Percentiles rank a stretch among this genome's conserved stretches.
Evolutionary conservation across 2,888 invertebrate species (phyloP).

Genomic region (Eupithecia subumbrata): DNA sequence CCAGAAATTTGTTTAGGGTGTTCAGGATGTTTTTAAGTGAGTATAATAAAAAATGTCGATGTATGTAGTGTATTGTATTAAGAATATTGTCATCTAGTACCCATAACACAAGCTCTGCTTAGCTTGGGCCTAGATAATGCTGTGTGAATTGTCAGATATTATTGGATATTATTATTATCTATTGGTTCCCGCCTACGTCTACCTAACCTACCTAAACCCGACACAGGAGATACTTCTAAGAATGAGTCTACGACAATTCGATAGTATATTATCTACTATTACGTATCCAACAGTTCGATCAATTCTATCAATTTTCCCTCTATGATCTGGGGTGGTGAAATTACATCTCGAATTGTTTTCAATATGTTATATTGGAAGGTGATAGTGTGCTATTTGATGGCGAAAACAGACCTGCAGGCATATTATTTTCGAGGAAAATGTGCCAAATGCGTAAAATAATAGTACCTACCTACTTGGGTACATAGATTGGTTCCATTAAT

Average conservation of each 20-base stretch:
- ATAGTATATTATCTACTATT: slow-evolving; percentile 23
- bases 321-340: slow-evolving; percentile 47
- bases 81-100: no score
- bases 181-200: background rate
- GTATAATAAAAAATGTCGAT: no score
- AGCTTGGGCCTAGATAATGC: no score
- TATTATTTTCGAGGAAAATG: slow-evolving; percentile 32
- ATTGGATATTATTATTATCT: background rate
- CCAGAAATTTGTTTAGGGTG: no score
- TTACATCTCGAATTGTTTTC: slow-evolving; percentile 61
- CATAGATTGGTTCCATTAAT: background rate
- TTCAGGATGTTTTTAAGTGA: no score
- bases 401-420: slow-evolving; percentile 52
- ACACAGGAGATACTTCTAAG: slow-evolving; percentile 2
- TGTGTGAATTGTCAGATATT: background rate
- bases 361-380: slow-evolving; percentile 58
- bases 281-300: slow-evolving; percentile 25
- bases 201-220: background rate
- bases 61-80: no score
- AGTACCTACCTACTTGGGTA: background rate
- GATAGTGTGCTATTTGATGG: slow-evolving; percentile 42
- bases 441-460: background rate
- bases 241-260: slow-evolving; percentile 16
- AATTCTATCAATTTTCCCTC: slow-evolving; percentile 37
- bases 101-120: no score